Conservation (phyloP, 1,140 invertebrate genomes). For the Danaus plexippus region DNA sequence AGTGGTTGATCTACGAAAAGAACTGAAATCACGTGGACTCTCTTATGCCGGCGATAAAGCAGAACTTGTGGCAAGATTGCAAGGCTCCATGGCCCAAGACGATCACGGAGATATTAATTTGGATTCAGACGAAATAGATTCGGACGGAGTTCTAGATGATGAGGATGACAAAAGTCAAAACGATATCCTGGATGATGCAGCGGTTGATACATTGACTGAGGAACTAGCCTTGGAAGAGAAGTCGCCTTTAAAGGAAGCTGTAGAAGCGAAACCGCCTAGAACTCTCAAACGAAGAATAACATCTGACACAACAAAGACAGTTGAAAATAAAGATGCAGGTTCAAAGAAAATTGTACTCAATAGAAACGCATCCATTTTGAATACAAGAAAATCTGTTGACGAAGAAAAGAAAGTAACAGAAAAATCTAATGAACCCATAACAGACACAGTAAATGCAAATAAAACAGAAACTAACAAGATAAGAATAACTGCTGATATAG, state of each 20-base stretch:
- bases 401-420: slow-evolving; percentile 22
- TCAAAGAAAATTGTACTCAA: slow-evolving; percentile 76
- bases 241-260: slow-evolving; percentile 26
- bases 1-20: slow-evolving; percentile 85
- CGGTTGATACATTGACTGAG: slow-evolving; percentile 53
- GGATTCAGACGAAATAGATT: slow-evolving; percentile 66
- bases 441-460: slow-evolving; percentile 19
- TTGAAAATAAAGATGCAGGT: slow-evolving; percentile 58
- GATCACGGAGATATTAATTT: slow-evolving; percentile 59
- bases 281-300: slow-evolving; percentile 61
- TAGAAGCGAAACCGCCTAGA: slow-evolving; percentile 42
- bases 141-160: slow-evolving; percentile 71
- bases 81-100: slow-evolving; percentile 73
- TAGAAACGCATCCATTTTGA: slow-evolving; percentile 73
- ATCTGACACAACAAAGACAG: slow-evolving; percentile 32
- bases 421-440: slow-evolving; percentile 11
- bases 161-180: slow-evolving; percentile 71
- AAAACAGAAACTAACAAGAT: slow-evolving; percentile 36
- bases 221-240: slow-evolving; percentile 61
- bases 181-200: slow-evolving; percentile 62
- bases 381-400: slow-evolving; percentile 22
- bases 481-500: slow-evolving; percentile 75
- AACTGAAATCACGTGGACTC: slow-evolving; percentile 83
- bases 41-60: slow-evolving; percentile 84
- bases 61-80: slow-evolving; percentile 82